Evolutionary conservation across 2,888 invertebrate genomes (phyloP), one percentile per base, ranked within the genome.

Genomic region (Anoncus sp.): DNA sequence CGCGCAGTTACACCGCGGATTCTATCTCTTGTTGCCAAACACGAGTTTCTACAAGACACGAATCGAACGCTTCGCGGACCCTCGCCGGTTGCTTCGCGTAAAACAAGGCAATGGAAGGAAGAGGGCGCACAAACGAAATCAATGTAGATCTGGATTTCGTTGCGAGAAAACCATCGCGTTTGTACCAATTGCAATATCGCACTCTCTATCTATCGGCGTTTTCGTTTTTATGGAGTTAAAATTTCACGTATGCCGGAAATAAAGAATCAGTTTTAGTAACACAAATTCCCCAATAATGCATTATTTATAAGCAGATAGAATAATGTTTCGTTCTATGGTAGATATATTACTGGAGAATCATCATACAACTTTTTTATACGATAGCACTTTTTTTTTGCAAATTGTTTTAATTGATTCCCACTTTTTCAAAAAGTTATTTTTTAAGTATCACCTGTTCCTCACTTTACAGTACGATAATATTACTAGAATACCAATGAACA

Each of bases 1-100:
- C 31, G 43, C 57, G 43, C 57, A 47, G 63, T 49, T 51, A 51
- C 69, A 57, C 38, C 67, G 31, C 53, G 78, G 78, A 79, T 79
- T 79, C 78, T 79, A 75, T 79, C 75, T 79, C 70, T 43, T 67
- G 72, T 75, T 79, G 78, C 75, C 78, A 72, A 79, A 79, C 75
- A 79, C 72, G 78, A 79, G 72, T 75, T 79, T 67, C 66, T 67
- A 79, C 78, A 75, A 69, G 78, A 57, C 57, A 71, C 74, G 71
- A 75, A 70, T 20, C 69, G 38, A 75, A 51, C 38, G 51, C 57
- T 47, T n/a, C n/a, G n/a, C 43, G 66, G 43, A 16, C 77, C 57
- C 69, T 31, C 24, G n/a, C n/a, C n/a, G 49, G 49, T 7, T 43
- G 16, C 38, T 20, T 49, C 67, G 51, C 47, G 49, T 49, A 24